Percentiles rank a stretch among this genome's conserved stretches.
Evolutionary conservation across 1,140 invertebrate genomes (phyloP).

Genomic region (Probaryconus sp.): DNA sequence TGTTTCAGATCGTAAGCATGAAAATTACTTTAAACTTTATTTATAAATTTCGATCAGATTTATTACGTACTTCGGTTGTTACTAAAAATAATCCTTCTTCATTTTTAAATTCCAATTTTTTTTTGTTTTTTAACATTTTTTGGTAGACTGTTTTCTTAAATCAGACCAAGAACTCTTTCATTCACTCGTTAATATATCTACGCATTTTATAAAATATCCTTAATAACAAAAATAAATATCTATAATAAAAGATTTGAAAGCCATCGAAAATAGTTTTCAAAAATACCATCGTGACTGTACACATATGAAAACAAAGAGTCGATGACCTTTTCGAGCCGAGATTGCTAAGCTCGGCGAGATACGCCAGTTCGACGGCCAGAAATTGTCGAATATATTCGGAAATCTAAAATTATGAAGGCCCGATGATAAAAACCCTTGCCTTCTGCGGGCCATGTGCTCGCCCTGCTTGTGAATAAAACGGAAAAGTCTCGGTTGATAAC

Average conservation of each 20-base stretch:
- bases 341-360: constrained; percentile 9
- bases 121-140: too few species aligned
- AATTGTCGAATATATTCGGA: constrained; percentile 68
- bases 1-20: too few species aligned
- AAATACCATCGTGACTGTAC: constrained; percentile 27
- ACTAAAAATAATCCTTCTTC: too few species aligned
- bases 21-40: too few species aligned
- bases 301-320: constrained; percentile 49
- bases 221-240: neutral
- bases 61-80: too few species aligned
- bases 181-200: too few species aligned
- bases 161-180: too few species aligned
- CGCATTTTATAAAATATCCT: too few species aligned
- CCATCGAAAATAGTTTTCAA: neutral
- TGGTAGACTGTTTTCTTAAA: too few species aligned
- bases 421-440: constrained; percentile 68
- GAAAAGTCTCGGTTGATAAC: constrained; percentile 58
- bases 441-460: constrained; percentile 73
- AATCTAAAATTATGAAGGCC: constrained; percentile 75
- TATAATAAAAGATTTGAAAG: constrained; percentile 4
- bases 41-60: too few species aligned
- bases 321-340: constrained; percentile 33
- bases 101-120: too few species aligned
- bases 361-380: constrained; percentile 59
- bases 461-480: constrained; percentile 66